Base-by-base conservation (phyloP, 2,797 vertebrate genomes). In the Notolabrus celidotus region DNA sequence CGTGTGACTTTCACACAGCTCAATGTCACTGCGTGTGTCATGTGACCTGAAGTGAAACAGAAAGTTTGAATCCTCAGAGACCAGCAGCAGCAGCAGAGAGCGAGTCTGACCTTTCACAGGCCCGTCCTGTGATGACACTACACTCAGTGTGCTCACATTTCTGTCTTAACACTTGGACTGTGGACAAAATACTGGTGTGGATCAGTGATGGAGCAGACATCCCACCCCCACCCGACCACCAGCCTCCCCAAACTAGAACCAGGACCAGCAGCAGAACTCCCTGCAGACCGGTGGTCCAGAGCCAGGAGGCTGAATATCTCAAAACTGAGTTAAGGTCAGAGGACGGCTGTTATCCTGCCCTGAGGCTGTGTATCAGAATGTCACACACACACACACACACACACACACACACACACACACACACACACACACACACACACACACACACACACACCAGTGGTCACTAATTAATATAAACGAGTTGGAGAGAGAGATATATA, bases 261-360 rank as follows among this genome's bases (percentile, higher is more conserved):
- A 49, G 12, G 53, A 34, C 8, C 33, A 3, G 10, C 33, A 10
- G 1, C 42, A 56, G 43, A n/a, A 58, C 52, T 69, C 59, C 75
- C 41, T 46, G 34, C 52, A 73, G 52, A 77, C 68, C 47, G 39
- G 36, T 59, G 69, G 49, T 63, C 71, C 31, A 49, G 16, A 64
- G 78, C 73, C 78, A 64, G 58, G 75, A 74, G 70, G 53, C 50
- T 46, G 36, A 55, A 54, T 64, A 54, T 58, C 61, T 79, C 79
- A 57, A 82, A 78, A 77, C 66, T 65, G n/a, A 58, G 67, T 71
- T 77, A 88, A 90, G 87, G 87, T 86, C 88, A 86, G 74, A 80
- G 66, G 58, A 63, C 38, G 46, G 47, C 80, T 84, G 77, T 38
- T 81, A 45, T 67, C 23, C 71, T 67, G 73, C 86, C 87, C 80